Conservation (phyloP, 2,113 vertebrate species). For the Sebastes fasciatus region DNA sequence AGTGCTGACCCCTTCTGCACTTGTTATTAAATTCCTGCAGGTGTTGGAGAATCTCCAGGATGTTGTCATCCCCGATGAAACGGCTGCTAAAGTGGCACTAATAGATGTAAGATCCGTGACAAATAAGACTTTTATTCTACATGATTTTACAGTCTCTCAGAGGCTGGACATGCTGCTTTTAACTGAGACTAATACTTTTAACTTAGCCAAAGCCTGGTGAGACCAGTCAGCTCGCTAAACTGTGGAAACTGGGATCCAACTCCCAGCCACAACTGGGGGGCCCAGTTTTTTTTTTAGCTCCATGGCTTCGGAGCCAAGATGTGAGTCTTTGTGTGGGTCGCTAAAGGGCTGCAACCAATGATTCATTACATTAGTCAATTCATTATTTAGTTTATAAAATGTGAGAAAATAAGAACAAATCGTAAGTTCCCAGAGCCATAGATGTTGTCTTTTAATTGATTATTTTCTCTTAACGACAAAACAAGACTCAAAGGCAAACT, state of each 20-base stretch:
- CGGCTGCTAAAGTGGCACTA: slow-evolving; percentile 42
- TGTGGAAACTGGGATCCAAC: neutral
- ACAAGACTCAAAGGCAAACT: too few relatives aligned
- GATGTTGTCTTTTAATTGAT: neutral
- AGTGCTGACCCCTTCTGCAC: slow-evolving; percentile 21
- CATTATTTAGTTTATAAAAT: neutral
- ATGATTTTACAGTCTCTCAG: slow-evolving; percentile 42
- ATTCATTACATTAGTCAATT: neutral
- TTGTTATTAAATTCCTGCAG: slow-evolving; percentile 33
- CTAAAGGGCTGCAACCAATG: neutral
- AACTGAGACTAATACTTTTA: slow-evolving; percentile 50
- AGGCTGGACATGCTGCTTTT: slow-evolving; percentile 38
- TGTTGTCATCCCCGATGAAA: slow-evolving; percentile 22
- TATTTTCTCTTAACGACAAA: too few relatives aligned
- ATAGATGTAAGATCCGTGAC: slow-evolving; percentile 52
- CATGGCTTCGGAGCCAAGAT: neutral
- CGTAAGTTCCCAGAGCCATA: neutral
- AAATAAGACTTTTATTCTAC: slow-evolving; percentile 49
- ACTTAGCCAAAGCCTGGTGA: slow-evolving; percentile 24
- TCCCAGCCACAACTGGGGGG: neutral
- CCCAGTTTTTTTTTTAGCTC: neutral
- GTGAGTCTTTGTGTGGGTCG: neutral
- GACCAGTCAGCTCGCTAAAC: slow-evolving; percentile 5
- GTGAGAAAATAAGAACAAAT: neutral
- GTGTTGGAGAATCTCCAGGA: slow-evolving; percentile 19